phyloP scores from a whole-genome alignment of 1,140 invertebrate species.

The Aphis gossypii region DNA sequence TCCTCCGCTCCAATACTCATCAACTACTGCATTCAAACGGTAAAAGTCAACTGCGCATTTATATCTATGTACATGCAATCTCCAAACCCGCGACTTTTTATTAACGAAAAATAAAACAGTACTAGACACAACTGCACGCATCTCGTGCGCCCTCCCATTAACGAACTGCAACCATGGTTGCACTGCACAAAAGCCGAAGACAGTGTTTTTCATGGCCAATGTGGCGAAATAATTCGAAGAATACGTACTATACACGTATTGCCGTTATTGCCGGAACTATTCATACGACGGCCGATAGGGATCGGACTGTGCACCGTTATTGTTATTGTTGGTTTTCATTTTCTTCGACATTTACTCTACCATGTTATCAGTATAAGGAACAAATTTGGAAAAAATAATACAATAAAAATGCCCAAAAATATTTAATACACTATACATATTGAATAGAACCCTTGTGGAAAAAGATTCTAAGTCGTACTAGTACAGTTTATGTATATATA shows the following conservation, averaged over 20 bases:
- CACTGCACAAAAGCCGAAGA: neutral
- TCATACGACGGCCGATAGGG: neutral
- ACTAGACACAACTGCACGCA: neutral
- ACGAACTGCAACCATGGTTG: neutral
- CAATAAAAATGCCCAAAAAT: neutral
- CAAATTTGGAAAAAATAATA: neutral
- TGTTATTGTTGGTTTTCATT: neutral
- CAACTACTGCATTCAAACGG: neutral
- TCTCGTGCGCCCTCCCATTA: neutral
- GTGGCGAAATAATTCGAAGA: neutral
- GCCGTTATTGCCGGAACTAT: neutral
- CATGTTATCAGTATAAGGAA: neutral
- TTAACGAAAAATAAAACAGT: neutral
- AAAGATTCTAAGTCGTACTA: neutral
- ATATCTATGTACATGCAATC: neutral
- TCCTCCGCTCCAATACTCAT: neutral
- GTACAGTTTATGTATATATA: neutral
- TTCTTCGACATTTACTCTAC: neutral
- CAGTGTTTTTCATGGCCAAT: neutral
- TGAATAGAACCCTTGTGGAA: neutral
- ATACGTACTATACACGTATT: neutral
- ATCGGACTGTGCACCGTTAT: neutral
- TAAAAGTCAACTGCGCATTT: neutral
- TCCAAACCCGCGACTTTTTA: neutral
- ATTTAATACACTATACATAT: neutral